phyloP scores from a whole-genome alignment of 2,113 vertebrate species.

The Neotoma lepida region DNA sequence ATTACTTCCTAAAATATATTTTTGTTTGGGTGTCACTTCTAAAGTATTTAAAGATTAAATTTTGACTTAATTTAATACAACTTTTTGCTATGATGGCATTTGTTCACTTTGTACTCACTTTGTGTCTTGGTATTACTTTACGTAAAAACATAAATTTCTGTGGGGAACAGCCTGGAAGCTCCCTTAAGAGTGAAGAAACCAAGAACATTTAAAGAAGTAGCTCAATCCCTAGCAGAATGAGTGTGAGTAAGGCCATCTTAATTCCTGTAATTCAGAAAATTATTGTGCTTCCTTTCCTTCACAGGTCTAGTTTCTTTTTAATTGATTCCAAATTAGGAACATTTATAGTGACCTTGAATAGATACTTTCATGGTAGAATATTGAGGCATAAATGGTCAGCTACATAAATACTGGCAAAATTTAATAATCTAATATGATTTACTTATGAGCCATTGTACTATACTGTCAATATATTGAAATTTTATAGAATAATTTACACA shows the following conservation, averaged over 20 bases:
- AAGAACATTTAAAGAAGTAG: not conserved
- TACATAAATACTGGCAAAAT: not conserved
- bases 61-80: constrained; percentile 18
- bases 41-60: constrained; percentile 7
- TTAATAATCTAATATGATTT: not conserved
- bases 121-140: not conserved
- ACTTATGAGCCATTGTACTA: not conserved
- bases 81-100: not conserved
- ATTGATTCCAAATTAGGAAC: constrained; percentile 3
- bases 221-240: not conserved
- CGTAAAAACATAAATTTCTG: constrained; percentile 3
- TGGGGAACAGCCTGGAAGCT: not conserved
- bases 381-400: not conserved
- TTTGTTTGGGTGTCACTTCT: constrained; percentile 9
- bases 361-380: not conserved
- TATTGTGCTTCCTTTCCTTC: not conserved
- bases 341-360: not conserved
- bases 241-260: not conserved
- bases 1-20: constrained; percentile 37
- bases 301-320: not conserved
- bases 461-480: not conserved
- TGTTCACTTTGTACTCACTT: not conserved
- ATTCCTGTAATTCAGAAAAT: not conserved
- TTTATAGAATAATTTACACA: not conserved
- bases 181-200: constrained; percentile 27